Evolutionary conservation across 2,888 invertebrate species (phyloP).

Genomic region (Drosophila anceps): DNA sequence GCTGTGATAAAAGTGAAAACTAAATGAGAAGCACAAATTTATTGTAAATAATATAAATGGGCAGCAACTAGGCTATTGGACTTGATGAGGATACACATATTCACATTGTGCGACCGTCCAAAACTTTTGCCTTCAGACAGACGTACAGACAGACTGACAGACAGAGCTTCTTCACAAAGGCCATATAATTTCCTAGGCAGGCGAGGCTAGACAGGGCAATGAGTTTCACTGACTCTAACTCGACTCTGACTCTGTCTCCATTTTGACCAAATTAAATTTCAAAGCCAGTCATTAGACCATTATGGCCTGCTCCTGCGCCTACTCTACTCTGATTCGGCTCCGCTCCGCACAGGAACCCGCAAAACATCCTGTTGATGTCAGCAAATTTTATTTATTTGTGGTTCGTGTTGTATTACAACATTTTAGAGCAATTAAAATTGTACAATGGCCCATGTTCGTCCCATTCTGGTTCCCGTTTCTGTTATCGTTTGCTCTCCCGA

Average conservation of each 20-base stretch:
- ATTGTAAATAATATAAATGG: constrained; percentile 60
- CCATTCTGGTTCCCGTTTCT: neutral
- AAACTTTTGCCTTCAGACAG: constrained; percentile 40
- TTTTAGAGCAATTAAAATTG: constrained; percentile 78
- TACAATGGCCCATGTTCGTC: constrained; percentile 60
- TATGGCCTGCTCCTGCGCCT: constrained; percentile 28
- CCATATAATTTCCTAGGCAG: constrained; percentile 55
- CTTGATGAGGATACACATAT: constrained; percentile 45
- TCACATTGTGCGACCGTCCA: constrained; percentile 39
- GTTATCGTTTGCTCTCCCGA: constrained; percentile 13
- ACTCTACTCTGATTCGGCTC: constrained; percentile 10
- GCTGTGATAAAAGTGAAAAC: constrained; percentile 66
- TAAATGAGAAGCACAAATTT: constrained; percentile 63
- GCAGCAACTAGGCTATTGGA: constrained; percentile 31
- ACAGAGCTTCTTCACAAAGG: constrained; percentile 34
- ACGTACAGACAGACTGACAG: neutral
- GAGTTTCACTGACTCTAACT: constrained; percentile 6
- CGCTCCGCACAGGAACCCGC: constrained; percentile 63
- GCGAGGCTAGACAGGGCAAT: constrained; percentile 1
- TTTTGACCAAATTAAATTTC: constrained; percentile 59
- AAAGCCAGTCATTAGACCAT: constrained; percentile 63
- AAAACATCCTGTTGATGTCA: constrained; percentile 78
- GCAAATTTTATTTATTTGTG: constrained; percentile 79
- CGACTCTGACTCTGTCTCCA: constrained; percentile 19
- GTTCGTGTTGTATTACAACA: constrained; percentile 78